Conservation (phyloP, 2,113 vertebrate species). For the Sinosuthora webbiana region DNA sequence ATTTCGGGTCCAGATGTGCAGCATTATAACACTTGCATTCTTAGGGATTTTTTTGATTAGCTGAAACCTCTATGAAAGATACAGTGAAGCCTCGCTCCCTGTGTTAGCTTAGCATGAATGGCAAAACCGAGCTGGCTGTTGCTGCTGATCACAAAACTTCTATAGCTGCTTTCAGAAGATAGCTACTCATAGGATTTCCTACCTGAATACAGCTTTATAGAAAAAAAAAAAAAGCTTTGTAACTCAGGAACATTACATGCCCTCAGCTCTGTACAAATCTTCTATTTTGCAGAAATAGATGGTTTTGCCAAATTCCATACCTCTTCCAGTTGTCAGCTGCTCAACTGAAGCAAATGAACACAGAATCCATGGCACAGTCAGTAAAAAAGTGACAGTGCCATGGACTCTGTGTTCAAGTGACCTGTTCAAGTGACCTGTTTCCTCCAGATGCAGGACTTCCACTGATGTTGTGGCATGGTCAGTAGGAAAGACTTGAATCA, state of each 20-base stretch:
- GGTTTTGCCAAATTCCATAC: background rate
- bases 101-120: fast-evolving
- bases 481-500: background rate
- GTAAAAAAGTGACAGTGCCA: background rate
- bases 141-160: background rate
- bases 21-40: background rate
- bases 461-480: background rate
- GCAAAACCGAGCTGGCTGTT: background rate
- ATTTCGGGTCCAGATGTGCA: background rate
- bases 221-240: background rate
- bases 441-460: background rate
- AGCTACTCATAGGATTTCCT: background rate
- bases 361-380: background rate
- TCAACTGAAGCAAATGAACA: fast-evolving
- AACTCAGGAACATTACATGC: background rate
- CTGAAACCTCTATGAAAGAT: background rate
- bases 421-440: background rate
- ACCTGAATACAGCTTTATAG: background rate
- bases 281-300: background rate
- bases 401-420: too few relatives aligned
- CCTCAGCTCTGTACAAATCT: background rate
- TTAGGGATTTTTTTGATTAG: background rate
- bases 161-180: background rate
- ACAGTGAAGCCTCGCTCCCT: background rate
- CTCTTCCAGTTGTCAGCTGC: background rate